Percentiles rank a stretch among this genome's conserved stretches.
These are phyloP conservation scores for Zaprionus africanus DNA, from an alignment of 1,140 invertebrate species.

Conservation along the genomic window DNA sequence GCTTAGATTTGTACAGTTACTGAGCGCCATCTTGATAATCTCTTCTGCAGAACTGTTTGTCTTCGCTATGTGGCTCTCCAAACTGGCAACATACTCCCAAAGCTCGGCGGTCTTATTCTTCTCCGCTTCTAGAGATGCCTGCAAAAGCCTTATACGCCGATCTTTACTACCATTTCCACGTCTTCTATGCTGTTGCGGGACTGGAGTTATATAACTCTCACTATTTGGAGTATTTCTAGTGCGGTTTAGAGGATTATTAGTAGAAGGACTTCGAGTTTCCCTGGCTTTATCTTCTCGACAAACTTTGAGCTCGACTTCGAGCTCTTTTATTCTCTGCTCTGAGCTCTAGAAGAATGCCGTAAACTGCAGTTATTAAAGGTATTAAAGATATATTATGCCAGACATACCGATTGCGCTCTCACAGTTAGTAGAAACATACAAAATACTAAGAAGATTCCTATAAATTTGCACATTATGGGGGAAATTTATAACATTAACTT, in stretches of 20 bases:
- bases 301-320: background rate
- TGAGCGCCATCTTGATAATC: background rate
- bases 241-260: too few species aligned
- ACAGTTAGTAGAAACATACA: background rate
- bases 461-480: background rate
- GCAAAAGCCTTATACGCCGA: background rate
- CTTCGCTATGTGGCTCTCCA: background rate
- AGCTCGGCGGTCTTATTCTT: background rate
- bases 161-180: background rate
- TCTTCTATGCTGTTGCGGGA: too few species aligned
- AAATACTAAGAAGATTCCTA: background rate
- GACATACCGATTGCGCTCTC: background rate
- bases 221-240: too few species aligned
- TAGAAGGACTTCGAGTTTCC: background rate
- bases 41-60: background rate
- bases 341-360: background rate
- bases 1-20: background rate
- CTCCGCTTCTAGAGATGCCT: background rate
- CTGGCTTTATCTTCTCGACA: background rate
- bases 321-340: background rate
- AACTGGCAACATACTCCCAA: background rate
- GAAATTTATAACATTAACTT: background rate
- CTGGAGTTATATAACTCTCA: too few species aligned
- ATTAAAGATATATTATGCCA: too few species aligned
- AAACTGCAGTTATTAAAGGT: background rate